Base-by-base conservation (phyloP, 2,113 vertebrate genomes). In the Neomonachus schauinslandi region DNA sequence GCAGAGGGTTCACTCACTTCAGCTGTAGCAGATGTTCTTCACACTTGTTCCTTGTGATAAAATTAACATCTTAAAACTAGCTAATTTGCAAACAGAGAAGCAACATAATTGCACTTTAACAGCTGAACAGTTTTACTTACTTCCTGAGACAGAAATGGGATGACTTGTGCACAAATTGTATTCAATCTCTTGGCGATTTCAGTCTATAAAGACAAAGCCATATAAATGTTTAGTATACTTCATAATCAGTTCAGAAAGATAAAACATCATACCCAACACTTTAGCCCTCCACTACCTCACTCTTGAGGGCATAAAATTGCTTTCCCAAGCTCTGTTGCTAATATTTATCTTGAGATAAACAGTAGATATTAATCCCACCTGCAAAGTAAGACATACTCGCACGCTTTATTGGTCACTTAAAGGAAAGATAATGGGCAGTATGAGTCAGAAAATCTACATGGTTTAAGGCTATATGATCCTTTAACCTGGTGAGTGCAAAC, bases 91-190 rank as follows among this genome's bases (percentile, higher is more conserved):
- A 99, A 99, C 98, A 99, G 98, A 98, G 98, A 99, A 98, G 98
- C 98, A 99, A 98, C 98, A 97, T 98, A 99, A 99, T 98, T 98
- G 97, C 97, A 99, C 97, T 99, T 99, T 98, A 99, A 98, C 98
- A 99, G 98, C 97, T 98, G 97, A 99, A 98, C 97, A 98, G 97
- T 98, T 99, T 98, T 98, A 99, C 99, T 99, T 99, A 99, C 99
- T 99, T 99, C 99, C 99, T 99, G 99, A 99, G 99, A 99, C 98
- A 99, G 99, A 99, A 99, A 99, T 95, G 99, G 99, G 99, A 99
- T 99, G 99, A 99, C 99, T 99, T 99, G 99, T 98, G 99, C 99
- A 99, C 99, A 99, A 99, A 99, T 99, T 96, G 99, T 99, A 98
- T 99, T 99, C 98, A 99, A 99, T 99, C 99, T 99, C 99, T 99